Base-by-base conservation (phyloP, 1,140 invertebrate species). In the Telenomus remus region DNA sequence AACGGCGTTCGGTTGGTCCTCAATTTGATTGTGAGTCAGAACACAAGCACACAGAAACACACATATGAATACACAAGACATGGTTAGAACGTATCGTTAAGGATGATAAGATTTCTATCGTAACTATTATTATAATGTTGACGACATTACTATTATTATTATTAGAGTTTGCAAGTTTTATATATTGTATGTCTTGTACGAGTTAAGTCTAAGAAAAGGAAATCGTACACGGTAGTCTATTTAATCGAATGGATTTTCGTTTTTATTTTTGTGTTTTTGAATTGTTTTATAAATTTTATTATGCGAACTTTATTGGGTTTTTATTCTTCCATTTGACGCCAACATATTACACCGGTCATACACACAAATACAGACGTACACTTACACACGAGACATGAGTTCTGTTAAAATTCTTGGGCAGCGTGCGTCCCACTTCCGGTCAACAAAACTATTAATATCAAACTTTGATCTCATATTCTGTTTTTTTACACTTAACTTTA, bases 401-500 rank as follows among this genome's bases (percentile, higher is more conserved):
- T 51, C 15, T 65, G 44, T 53, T 68, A 75, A 60, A 39, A 69
- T 77, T 65, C 69, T 78, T 78, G 57, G 64, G 64, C 69, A 73
- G 53, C 68, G 68, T 72, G 59, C 64, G 70, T 70, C 76, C 70
- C 69, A 81, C 69, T 81, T 80, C 74, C 79, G 77, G 65, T 80
- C 79, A 78, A 73, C 71, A 65, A 43, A 76, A 76, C 76, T 81
- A 79, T 80, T 66, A 79, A 79, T 84, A 84, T 84, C 79, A 82
- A 84, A 85, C 80, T 78, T 84, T 85, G 84, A 85, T 85, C 84
- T 85, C 84, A 85, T 84, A 78, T 81, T 81, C 82, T n/a, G n/a
- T n/a, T 27, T 81, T 80, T 81, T 82, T 83, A 85, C 78, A 79
- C 78, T 81, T 82, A 82, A 76, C 65, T 81, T 81, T 78, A 81